These are phyloP conservation scores for Chiroxiphia lanceolata DNA, from an alignment of 2,797 vertebrate genomes.

Conservation along the genomic window DNA sequence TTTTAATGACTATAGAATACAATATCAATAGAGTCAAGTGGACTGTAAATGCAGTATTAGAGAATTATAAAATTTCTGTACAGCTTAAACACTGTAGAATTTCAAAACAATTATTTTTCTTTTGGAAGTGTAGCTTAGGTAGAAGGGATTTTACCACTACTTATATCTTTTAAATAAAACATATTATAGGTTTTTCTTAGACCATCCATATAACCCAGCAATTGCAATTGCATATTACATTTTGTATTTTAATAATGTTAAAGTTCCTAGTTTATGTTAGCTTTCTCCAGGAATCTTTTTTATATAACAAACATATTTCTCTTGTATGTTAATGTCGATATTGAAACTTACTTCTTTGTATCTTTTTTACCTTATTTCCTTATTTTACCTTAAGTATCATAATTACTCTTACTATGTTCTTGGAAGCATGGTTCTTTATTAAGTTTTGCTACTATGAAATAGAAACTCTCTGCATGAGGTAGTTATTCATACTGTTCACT, in stretches of 20 bases:
- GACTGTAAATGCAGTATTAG: not conserved
- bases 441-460: not conserved
- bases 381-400: not conserved
- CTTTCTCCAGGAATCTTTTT: not conserved
- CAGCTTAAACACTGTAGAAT: not conserved
- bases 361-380: not conserved
- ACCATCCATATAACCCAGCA: not conserved
- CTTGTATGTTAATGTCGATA: not conserved
- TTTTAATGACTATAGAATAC: not conserved
- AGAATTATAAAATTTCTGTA: not conserved
- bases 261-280: not conserved
- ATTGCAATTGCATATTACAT: not conserved
- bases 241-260: not conserved
- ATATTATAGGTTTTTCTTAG: not conserved
- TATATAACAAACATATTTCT: not conserved
- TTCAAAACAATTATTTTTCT: not conserved
- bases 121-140: not conserved
- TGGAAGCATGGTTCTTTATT: not conserved
- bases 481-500: not conserved
- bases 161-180: not conserved
- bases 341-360: not conserved
- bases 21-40: not conserved
- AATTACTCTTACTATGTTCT: not conserved
- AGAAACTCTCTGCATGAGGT: not conserved
- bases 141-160: not conserved